These are phyloP conservation scores for Andricus grossulariae DNA, from an alignment of 1,140 invertebrate genomes.

Conservation along the genomic window DNA sequence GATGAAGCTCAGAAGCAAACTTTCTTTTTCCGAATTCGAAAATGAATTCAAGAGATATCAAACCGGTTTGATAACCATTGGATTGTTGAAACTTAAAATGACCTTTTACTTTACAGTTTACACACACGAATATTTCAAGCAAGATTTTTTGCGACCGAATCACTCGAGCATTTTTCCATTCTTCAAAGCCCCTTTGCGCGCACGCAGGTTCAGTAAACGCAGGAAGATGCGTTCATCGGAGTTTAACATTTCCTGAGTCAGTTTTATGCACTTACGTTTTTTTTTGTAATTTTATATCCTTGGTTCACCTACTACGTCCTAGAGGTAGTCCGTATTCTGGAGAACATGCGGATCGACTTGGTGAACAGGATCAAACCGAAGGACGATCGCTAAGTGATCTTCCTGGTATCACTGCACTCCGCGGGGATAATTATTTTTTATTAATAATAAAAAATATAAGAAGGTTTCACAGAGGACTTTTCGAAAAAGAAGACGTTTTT, in stretches of 20 bases:
- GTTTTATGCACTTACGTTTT: conserved; percentile 51
- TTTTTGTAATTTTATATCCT: conserved; percentile 37
- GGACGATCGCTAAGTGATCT: conserved; percentile 23
- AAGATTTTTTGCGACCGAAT: background rate
- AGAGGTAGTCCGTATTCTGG: conserved; percentile 44
- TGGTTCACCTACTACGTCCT: conserved; percentile 52
- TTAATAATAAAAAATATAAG: conserved; percentile 25
- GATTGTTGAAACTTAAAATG: background rate
- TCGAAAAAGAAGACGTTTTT: background rate
- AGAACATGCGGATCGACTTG: conserved; percentile 31
- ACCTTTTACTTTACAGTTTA: background rate
- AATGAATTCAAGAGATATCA: too few species aligned
- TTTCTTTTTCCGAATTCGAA: too few species aligned
- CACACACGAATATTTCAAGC: too few species aligned
- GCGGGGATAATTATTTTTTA: background rate
- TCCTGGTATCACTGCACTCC: conserved; percentile 47
- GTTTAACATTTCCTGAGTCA: background rate
- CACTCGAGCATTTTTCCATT: conserved; percentile 36
- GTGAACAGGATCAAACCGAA: conserved; percentile 3
- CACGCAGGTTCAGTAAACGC: conserved; percentile 15
- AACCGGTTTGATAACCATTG: too few species aligned
- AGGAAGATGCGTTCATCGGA: background rate
- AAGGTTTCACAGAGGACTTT: background rate
- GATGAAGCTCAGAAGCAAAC: too few species aligned
- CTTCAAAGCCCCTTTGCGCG: conserved; percentile 40